Evolutionary conservation across 2,888 invertebrate species (phyloP).

Genomic region (Zaprionus lineosus): DNA sequence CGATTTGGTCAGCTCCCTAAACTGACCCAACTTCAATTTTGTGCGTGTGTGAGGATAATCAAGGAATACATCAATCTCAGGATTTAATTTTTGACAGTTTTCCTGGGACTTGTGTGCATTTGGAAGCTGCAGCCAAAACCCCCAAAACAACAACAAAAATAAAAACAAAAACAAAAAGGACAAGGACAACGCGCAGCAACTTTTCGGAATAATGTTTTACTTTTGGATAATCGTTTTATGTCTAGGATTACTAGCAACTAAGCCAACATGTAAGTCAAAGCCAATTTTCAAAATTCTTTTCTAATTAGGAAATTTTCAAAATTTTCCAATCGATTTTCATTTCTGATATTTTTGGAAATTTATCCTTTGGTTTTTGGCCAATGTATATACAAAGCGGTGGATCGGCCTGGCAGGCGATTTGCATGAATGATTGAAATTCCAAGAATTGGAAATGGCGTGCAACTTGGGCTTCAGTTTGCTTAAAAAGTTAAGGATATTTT

Average conservation of each 20-base stretch:
- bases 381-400: no score
- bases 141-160: slow-evolving; percentile 12
- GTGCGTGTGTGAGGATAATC: slow-evolving; percentile 75
- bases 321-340: no score
- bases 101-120: no score
- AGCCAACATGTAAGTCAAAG: slow-evolving; percentile 80
- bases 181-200: slow-evolving; percentile 18
- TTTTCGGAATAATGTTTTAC: slow-evolving; percentile 77
- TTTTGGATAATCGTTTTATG: slow-evolving; percentile 82
- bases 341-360: no score
- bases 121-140: slow-evolving; percentile 19
- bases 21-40: slow-evolving; percentile 24
- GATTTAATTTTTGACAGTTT: not conserved
- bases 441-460: no score
- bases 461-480: no score
- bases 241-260: slow-evolving; percentile 80
- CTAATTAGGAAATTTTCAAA: no score
- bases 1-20: slow-evolving; percentile 38
- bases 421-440: no score
- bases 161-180: no score
- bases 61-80: slow-evolving; percentile 9
- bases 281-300: not conserved
- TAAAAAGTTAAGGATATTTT: no score
- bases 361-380: no score
- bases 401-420: no score